These are phyloP conservation scores for Rissa tridactyla DNA, from an alignment of 2,113 vertebrate species.

Conservation along the genomic window DNA sequence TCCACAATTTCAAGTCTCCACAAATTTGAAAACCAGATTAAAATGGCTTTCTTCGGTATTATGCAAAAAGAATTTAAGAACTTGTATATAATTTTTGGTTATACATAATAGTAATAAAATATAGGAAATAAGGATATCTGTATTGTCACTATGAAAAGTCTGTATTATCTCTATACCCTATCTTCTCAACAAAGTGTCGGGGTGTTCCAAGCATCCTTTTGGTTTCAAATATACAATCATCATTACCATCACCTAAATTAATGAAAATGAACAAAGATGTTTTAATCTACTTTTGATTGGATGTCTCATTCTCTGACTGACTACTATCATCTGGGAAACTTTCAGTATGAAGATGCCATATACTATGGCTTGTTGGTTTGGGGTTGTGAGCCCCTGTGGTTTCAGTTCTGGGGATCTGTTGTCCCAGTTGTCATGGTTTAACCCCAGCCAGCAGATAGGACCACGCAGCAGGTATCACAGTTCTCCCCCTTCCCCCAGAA, in stretches of 20 bases:
- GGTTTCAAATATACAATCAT: background rate
- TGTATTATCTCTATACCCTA: background rate
- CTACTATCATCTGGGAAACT: background rate
- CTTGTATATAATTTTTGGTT: background rate
- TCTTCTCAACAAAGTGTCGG: background rate
- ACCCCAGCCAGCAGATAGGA: too few relatives aligned
- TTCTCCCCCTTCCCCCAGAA: too few relatives aligned
- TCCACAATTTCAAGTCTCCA: background rate
- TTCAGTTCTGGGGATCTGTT: background rate
- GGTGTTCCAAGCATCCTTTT: background rate
- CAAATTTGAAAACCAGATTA: background rate
- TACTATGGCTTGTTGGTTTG: background rate
- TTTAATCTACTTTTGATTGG: background rate
- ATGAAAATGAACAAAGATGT: background rate
- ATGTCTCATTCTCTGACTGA: background rate
- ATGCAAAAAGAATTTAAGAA: background rate
- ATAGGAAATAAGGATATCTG: background rate
- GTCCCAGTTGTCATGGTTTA: too few relatives aligned
- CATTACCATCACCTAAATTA: background rate
- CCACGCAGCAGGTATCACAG: too few relatives aligned
- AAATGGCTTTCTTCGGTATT: background rate
- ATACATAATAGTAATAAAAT: background rate
- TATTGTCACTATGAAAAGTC: background rate
- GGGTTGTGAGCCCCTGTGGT: background rate
- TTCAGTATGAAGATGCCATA: background rate